Evolutionary conservation across 2,113 vertebrate genomes (phyloP), one percentile per base, ranked within the genome.

Genomic region (Seriola rivoliana): DNA sequence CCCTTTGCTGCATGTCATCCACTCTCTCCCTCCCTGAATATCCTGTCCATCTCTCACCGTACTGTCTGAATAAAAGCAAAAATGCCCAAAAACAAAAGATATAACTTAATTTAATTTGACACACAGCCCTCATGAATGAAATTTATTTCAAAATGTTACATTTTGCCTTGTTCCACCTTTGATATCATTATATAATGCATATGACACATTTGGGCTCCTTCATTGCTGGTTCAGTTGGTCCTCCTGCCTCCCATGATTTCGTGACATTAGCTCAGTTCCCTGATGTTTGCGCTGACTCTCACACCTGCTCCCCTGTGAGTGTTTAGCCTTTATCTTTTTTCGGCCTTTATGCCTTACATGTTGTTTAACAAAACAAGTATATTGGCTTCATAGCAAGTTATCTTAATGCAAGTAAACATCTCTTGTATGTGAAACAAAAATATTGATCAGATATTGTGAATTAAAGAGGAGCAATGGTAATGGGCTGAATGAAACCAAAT

Each of bases 201-300:
- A 4, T 40, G 60, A 21, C 10, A 8, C 40, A 58, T 50, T 38
- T 72, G 52, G 19, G 21, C 42, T 12, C 4, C 23, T 77, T 48
- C 13, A 57, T n/a, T 29, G 29, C 29, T 48, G 21, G 48, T 40
- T 57, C 13, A 57, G 19, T 7, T 75, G 66, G 38, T 21, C 14
- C 19, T 59, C 29, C 60, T 65, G 36, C 50, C 32, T 32, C 0
- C 11, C 52, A 25, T 71, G 68, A 66, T 50, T 23, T 72, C 1
- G 5, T 65, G 60, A 59, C 59, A 32, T 71, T n/a, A 59, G 1
- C 40, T 58, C 2, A 9, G 36, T 59, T 77, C 34, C 68, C 14
- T 17, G 67, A 23, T 67, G 21, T 76, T 23, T 71, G 36, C 57
- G 57, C 48, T 71, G n/a, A 42, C 10, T 55, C 36, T 8, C 25